phyloP scores from a whole-genome alignment of 2,888 invertebrate species.

The Zeuzera pyrina region DNA sequence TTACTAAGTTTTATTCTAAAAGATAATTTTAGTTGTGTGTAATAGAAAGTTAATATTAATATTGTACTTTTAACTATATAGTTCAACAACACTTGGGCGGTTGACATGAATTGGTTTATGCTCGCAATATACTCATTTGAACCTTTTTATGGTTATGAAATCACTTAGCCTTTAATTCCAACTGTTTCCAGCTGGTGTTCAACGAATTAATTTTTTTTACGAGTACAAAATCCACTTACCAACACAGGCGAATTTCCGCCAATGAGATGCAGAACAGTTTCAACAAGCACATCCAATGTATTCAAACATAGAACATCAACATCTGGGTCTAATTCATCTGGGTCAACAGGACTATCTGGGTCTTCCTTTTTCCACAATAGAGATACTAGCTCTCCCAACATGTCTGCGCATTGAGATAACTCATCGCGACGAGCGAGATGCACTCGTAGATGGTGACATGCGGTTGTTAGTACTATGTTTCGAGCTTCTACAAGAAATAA shows the following conservation, averaged over 20 bases:
- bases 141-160: too few species aligned
- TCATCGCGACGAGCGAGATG: conserved; percentile 89
- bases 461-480: conserved; percentile 84
- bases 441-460: conserved; percentile 87
- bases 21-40: too few species aligned
- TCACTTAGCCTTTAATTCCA: too few species aligned
- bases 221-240: too few species aligned
- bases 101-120: too few species aligned
- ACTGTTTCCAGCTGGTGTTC: too few species aligned
- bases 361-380: conserved; percentile 67
- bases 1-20: too few species aligned
- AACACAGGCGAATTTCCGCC: conserved; percentile 82
- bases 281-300: conserved; percentile 87
- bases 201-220: too few species aligned
- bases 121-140: too few species aligned
- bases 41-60: too few species aligned
- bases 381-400: conserved; percentile 87
- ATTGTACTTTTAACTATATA: too few species aligned
- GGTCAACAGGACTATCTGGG: conserved; percentile 54
- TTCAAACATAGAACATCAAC: conserved; percentile 87
- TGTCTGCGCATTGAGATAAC: conserved; percentile 86
- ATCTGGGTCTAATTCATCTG: conserved; percentile 74
- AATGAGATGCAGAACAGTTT: conserved; percentile 86
- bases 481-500: conserved; percentile 78
- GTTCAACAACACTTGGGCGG: too few species aligned